Base-by-base conservation (phyloP, 1,140 invertebrate species). In the Brachionus asplanchnoidis region DNA sequence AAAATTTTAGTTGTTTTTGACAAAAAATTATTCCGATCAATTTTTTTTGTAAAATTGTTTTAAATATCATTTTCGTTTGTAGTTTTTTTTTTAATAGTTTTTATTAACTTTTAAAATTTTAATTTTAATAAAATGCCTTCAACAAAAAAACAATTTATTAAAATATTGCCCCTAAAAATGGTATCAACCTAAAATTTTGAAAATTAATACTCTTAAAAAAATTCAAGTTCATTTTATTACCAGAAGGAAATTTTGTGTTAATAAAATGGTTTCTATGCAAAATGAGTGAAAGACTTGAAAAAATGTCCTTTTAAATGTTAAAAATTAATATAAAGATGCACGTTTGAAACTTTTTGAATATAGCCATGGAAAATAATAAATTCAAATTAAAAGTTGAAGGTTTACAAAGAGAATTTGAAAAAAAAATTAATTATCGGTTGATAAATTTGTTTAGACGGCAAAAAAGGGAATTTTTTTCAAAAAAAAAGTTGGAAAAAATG, bases 331-430 rank as follows among this genome's bases (percentile, higher is more conserved):
- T 44, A 44, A 23, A 75, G 17, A 75, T 75, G 12, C 40, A 42
- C 17, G 11, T 75, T 75, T 75, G 32, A 42, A 20, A 75, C 17
- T 46, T 44, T 42, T 20, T 42, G 40, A 42, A 42, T 75, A 75
- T 75, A 75, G 70, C 70, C 70, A 75, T 75, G 70, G 70, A 75
- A 75, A 75, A 75, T 75, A 75, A 75, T 75, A 23, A 75, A 75
- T 75, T 75, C 70, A 75, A 42, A 42, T 42, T 42, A 42, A 11
- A 44, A 42, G 70, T 75, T 40, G 36, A 75, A 44, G 70, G 32
- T 44, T 75, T 42, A 11, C n/a, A 42, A 9, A 17, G 40, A 40
- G 46, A 44, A 75, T 75, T 75, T 44, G 70, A 75, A 42, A 42
- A 11, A n/a, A 36, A 17, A 44, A 17, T 42, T 75, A 44, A 75